Evolutionary conservation across 2,888 invertebrate species (phyloP).

Genomic region (Clanis bilineata): DNA sequence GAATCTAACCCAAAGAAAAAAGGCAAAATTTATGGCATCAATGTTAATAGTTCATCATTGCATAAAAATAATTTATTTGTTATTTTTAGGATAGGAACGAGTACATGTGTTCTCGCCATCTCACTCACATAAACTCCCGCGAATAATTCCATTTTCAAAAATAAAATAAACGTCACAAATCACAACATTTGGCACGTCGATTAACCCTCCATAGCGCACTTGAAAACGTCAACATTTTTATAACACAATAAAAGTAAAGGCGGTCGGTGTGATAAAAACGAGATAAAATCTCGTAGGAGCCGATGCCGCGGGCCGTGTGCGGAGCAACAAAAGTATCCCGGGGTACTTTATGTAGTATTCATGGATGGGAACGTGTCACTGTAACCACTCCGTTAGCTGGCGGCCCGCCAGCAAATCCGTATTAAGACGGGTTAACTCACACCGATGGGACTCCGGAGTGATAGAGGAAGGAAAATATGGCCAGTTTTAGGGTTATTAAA

Average conservation of each 20-base stretch:
- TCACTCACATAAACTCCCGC: no score
- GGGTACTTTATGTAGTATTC: conserved; percentile 38
- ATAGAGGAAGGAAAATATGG: no score
- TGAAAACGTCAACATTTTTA: conserved; percentile 1
- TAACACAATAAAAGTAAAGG: conserved; percentile 14
- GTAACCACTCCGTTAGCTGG: conserved; percentile 51
- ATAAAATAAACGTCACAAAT: neutral
- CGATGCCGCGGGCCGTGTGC: conserved; percentile 15
- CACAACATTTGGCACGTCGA: neutral
- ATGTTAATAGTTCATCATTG: no score
- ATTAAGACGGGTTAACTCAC: conserved; percentile 39
- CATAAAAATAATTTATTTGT: no score
- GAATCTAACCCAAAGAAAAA: no score
- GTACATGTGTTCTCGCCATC: no score
- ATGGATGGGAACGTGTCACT: conserved; percentile 43
- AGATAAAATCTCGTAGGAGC: conserved; percentile 5
- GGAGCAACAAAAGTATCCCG: conserved; percentile 32
- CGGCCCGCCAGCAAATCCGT: conserved; percentile 61
- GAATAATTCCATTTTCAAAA: no score
- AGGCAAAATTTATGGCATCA: no score
- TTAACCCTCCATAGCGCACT: neutral
- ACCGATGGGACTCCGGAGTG: conserved; percentile 31
- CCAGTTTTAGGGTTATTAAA: neutral
- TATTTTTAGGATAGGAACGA: no score
- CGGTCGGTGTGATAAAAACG: conserved; percentile 7